These are phyloP conservation scores for Oceanites oceanicus DNA, from an alignment of 2,113 vertebrate genomes.

Conservation along the genomic window DNA sequence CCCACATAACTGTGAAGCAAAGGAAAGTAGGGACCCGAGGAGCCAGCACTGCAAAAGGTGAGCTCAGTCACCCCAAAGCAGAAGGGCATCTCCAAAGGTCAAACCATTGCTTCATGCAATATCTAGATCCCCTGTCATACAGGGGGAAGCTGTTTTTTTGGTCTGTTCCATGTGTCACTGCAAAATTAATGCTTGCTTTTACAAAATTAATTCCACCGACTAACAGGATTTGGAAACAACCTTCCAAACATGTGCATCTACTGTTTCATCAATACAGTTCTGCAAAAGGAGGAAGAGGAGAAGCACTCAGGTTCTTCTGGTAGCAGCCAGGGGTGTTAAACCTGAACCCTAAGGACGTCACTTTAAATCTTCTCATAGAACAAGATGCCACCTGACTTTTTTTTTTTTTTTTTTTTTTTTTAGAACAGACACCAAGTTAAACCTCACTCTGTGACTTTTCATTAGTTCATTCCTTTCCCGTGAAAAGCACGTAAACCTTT, in stretches of 20 bases:
- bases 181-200: constrained; percentile 33
- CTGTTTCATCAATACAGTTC: not conserved
- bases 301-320: not conserved
- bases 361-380: not conserved
- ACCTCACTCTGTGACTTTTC: not conserved
- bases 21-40: not conserved
- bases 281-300: not conserved
- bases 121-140: not conserved
- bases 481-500: constrained; percentile 14
- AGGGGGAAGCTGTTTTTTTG: not conserved
- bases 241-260: not conserved
- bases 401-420: not conserved
- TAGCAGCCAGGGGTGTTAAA: not conserved
- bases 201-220: not conserved
- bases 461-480: not conserved
- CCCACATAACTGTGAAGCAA: not conserved
- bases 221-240: constrained; percentile 10
- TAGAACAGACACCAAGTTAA: not conserved
- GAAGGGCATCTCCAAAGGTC: not conserved
- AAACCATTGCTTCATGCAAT: not conserved
- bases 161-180: not conserved
- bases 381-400: not conserved
- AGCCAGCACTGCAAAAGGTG: not conserved
- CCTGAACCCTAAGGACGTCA: not conserved
- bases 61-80: not conserved